Base-by-base conservation (phyloP, 2,113 vertebrate species). In the Phoxinus phoxinus region DNA sequence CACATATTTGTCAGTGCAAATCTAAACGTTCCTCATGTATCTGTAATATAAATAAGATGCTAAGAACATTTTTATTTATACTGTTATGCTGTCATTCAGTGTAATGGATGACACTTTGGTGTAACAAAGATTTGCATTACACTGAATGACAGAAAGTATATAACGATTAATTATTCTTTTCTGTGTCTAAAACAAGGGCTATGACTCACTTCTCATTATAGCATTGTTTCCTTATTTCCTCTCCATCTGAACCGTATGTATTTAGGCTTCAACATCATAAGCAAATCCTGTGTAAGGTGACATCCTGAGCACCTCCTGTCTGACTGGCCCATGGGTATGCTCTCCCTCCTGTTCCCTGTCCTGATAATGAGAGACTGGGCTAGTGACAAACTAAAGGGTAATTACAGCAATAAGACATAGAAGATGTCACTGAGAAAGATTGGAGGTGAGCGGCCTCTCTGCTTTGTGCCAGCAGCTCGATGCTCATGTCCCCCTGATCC, bases 401-500 rank as follows among this genome's bases (percentile, higher is more conserved):
- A 94, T 95, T 94, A 94, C 90, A 93, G 92, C 92, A 93, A 94
- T 94, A 83, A 92, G 81, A 91, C 74, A 17, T 87, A 87, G 71
- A 80, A 83, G 89, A 81, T 89, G 89, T 92, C 93, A 93, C 92
- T 94, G 94, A 94, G 93, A 93, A 92, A 93, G 93, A 95, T 94
- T 95, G 94, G 93, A 95, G 91, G 77, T 84, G 94, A 94, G 89
- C 91, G 91, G 90, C 90, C 92, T 93, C 91, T 92, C 92, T 89
- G 92, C 91, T 92, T 93, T 90, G 91, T 94, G 93, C 94, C 93
- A 93, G 93, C 92, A 92, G 92, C 88, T 86, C 85, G 84, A 92
- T 91, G 89, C 89, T 82, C 83, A 88, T 90, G 91, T 93, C 94
- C 93, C 93, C 92, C 87, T 91, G 92, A 94, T 94, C 91, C 93